phyloP scores from a whole-genome alignment of 2,797 vertebrate species.

The Rhinogobio ventralis region DNA sequence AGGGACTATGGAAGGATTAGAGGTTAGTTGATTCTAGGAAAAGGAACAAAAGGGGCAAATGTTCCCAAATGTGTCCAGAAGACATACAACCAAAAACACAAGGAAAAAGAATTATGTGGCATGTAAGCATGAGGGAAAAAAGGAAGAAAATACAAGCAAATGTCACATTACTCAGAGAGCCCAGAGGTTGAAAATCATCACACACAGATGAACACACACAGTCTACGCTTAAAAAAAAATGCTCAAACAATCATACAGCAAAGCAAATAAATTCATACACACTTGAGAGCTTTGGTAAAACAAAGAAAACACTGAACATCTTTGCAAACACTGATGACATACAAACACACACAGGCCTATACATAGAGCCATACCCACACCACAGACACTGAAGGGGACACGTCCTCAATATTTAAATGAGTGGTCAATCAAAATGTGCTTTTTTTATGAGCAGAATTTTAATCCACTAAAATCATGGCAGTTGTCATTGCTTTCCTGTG shows the following conservation, averaged over 20 bases:
- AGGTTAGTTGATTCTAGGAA: neutral
- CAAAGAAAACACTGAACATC: neutral
- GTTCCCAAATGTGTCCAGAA: constrained; percentile 21
- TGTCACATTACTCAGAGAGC: constrained; percentile 43
- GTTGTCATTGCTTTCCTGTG: neutral
- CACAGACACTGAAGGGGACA: neutral
- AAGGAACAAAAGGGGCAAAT: constrained; percentile 1
- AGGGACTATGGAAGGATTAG: neutral
- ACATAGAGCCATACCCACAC: neutral
- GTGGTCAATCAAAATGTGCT: neutral
- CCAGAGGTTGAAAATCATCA: constrained; percentile 27
- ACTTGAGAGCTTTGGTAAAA: neutral
- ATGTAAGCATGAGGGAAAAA: neutral
- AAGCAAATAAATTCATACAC: neutral
- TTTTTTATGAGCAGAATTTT: neutral
- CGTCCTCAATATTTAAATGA: neutral
- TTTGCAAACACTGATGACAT: neutral
- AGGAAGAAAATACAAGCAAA: constrained; percentile 22
- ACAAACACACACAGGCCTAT: neutral
- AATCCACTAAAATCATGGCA: neutral
- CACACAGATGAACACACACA: constrained; percentile 4
- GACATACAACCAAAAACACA: neutral
- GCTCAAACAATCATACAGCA: neutral
- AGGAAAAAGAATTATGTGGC: neutral
- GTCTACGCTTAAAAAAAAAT: neutral